phyloP scores from a whole-genome alignment of 2,888 invertebrate species.

The Hirtodrosophila duncani region DNA sequence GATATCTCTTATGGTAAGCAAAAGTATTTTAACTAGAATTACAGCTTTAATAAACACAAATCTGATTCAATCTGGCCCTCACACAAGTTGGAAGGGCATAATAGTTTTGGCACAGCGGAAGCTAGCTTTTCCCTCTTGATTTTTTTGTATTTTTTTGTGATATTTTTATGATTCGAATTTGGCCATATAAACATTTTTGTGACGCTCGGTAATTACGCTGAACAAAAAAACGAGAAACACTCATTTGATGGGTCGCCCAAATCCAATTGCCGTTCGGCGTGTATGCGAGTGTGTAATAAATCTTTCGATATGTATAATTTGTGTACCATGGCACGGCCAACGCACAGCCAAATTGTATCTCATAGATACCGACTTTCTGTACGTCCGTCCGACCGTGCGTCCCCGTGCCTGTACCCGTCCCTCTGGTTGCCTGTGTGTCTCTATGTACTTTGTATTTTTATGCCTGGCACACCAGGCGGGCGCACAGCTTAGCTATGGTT shows the following conservation, averaged over 20 bases:
- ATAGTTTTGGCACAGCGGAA: slow-evolving; percentile 27
- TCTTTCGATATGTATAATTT: slow-evolving; percentile 70
- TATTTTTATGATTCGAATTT: slow-evolving; percentile 43
- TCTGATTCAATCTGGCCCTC: too few relatives aligned
- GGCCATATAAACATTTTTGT: slow-evolving; percentile 48
- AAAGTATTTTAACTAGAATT: too few relatives aligned
- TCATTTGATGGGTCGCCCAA: slow-evolving; percentile 71
- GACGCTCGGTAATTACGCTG: slow-evolving; percentile 69
- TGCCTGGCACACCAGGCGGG: slow-evolving; percentile 36
- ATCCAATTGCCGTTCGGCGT: neutral
- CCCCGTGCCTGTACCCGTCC: slow-evolving; percentile 6
- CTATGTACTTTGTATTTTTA: slow-evolving; percentile 33
- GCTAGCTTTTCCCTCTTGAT: slow-evolving; percentile 42
- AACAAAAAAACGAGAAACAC: too few relatives aligned
- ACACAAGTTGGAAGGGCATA: too few relatives aligned
- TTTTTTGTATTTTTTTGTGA: slow-evolving; percentile 26
- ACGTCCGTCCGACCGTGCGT: slow-evolving; percentile 1
- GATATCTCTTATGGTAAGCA: too few relatives aligned
- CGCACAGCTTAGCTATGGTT: slow-evolving; percentile 58
- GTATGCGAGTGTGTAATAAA: slow-evolving; percentile 59
- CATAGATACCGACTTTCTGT: slow-evolving; percentile 50
- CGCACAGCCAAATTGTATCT: slow-evolving; percentile 61
- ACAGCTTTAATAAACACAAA: too few relatives aligned
- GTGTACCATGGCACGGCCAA: slow-evolving; percentile 54
- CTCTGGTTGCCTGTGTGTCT: slow-evolving; percentile 13